Evolutionary conservation across 2,888 invertebrate genomes (phyloP).

Genomic region (Drosophila gaucha): DNA sequence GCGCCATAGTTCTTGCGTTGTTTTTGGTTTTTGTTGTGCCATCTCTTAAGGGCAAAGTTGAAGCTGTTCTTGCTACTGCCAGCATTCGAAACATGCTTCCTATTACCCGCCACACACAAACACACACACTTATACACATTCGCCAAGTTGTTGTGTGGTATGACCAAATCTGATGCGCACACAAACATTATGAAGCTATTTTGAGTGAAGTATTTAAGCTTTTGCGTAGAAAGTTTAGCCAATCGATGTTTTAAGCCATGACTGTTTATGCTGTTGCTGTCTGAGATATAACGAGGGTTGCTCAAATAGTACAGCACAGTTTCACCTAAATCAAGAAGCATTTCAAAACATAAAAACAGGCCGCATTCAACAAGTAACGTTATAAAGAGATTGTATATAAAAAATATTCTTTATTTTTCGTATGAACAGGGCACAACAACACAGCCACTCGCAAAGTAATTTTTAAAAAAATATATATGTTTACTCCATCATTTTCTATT

Average conservation of each 20-base stretch:
- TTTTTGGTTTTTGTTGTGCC: constrained; percentile 17
- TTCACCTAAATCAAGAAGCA: neutral
- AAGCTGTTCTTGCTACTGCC: neutral
- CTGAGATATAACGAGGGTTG: constrained; percentile 16
- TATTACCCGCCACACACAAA: constrained; percentile 1
- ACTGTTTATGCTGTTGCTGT: constrained; percentile 33
- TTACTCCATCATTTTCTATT: too few relatives aligned
- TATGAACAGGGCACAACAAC: too few relatives aligned
- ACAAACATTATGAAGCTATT: constrained; percentile 75
- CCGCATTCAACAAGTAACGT: too few relatives aligned
- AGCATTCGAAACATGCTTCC: neutral
- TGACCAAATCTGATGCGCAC: constrained; percentile 62
- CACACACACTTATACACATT: neutral
- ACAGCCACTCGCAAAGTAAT: too few relatives aligned
- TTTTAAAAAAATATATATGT: too few relatives aligned
- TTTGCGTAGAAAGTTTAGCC: constrained; percentile 56
- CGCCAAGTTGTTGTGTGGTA: constrained; percentile 16
- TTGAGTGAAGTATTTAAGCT: constrained; percentile 70
- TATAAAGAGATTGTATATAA: too few relatives aligned
- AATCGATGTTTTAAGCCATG: constrained; percentile 53
- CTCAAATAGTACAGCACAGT: neutral
- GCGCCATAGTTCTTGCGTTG: neutral
- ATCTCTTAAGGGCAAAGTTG: neutral
- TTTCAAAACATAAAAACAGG: too few relatives aligned
- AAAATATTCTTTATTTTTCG: too few relatives aligned